A percentile compares a stretch with the other conserved stretches of the same genome.
Evolutionary conservation across 2,113 vertebrate species (phyloP).

Genomic region (Cygnus buccinator): DNA sequence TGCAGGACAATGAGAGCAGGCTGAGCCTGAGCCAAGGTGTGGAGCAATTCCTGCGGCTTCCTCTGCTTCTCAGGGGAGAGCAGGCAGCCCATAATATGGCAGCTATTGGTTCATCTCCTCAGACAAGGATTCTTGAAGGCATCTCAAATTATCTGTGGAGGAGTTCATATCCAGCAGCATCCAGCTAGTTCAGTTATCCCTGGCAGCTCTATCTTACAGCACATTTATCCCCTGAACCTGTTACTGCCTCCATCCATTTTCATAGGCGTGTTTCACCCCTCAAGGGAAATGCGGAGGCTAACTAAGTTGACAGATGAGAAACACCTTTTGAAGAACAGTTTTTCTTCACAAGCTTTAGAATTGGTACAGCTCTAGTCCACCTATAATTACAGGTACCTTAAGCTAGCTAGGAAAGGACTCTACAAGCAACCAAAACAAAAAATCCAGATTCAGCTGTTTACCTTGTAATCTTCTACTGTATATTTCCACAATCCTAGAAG

Average conservation of each 20-base stretch:
- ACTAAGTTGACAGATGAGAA: not conserved
- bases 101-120: not conserved
- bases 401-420: not conserved
- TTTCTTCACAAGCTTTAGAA: not conserved
- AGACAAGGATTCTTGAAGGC: not conserved
- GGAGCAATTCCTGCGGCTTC: not conserved
- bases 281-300: not conserved
- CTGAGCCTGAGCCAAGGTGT: not conserved
- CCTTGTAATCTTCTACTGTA: conserved; percentile 97
- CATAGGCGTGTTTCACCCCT: not conserved
- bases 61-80: not conserved
- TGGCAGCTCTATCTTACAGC: not conserved
- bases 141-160: not conserved
- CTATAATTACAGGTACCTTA: not conserved
- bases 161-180: not conserved
- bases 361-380: not conserved
- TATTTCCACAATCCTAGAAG: conserved; percentile 94
- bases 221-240: not conserved
- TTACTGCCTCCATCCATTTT: not conserved
- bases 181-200: not conserved
- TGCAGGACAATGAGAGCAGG: not conserved
- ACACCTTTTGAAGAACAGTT: not conserved
- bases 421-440: not conserved
- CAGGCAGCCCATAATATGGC: not conserved
- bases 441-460: conserved; percentile 46